Percentiles rank a stretch among this genome's conserved stretches.
Conservation (phyloP, 2,113 vertebrate species). For the Gnathonemus echidnorhynchus region DNA sequence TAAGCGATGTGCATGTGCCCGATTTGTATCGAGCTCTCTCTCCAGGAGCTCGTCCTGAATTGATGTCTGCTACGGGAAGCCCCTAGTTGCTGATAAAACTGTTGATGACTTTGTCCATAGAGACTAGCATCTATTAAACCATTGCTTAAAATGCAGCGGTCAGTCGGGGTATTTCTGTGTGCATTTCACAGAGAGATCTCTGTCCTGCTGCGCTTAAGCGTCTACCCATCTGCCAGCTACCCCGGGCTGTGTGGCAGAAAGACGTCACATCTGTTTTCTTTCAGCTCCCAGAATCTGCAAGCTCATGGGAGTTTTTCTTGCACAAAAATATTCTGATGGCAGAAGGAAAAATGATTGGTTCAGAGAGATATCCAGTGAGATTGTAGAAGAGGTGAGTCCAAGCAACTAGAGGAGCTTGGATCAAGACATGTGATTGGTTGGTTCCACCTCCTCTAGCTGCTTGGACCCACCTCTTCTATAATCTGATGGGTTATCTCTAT, state of each 20-base stretch:
- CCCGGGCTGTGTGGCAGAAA: background rate
- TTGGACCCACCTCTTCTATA: too few relatives aligned
- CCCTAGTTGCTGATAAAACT: background rate
- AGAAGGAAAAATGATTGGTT: too few relatives aligned
- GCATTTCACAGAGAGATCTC: background rate
- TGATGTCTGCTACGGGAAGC: background rate
- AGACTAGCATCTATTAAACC: background rate
- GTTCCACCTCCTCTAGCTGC: too few relatives aligned
- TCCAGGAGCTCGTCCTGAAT: background rate
- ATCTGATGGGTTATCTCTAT: too few relatives aligned
- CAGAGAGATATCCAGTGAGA: too few relatives aligned
- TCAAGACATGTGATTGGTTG: too few relatives aligned
- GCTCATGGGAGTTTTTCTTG: too few relatives aligned
- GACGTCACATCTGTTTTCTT: background rate
- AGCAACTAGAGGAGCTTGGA: too few relatives aligned
- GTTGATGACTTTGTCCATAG: background rate
- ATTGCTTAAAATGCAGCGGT: background rate
- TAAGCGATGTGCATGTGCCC: background rate
- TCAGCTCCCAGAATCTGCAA: background rate
- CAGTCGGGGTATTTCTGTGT: background rate
- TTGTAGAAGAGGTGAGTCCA: too few relatives aligned
- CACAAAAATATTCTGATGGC: too few relatives aligned
- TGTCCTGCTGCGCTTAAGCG: background rate
- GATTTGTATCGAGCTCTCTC: background rate
- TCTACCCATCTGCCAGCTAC: background rate